Evolutionary conservation across 2,888 invertebrate genomes (phyloP), one percentile per base, ranked within the genome.

Genomic region (Campoplex capitator): DNA sequence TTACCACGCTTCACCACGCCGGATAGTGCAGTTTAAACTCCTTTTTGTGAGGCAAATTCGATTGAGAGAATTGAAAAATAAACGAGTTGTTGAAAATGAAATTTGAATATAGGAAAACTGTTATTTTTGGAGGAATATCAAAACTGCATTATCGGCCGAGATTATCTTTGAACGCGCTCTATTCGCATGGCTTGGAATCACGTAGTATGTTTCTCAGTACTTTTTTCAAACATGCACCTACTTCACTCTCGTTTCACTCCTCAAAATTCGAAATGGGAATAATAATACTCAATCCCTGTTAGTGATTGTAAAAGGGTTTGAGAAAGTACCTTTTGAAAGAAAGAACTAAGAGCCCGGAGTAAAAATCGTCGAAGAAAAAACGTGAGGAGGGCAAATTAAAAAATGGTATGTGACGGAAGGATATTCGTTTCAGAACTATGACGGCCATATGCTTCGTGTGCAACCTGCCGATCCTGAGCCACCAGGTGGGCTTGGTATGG

Each of bases 371-470:
- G 76, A 56, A 18, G 74, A 56, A 62, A 11, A 62, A 42, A 62
- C 16, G 32, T 35, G 9, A n/a, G 32, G 65, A 48, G 13, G 32
- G 11, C 6, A 9, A 18, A 35, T n/a, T 48, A n/a, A 16, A 54
- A 45, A 62, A 42, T 67, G 62, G 51, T 32, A 67, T 11, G 62
- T 77, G 51, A 56, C 62, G 48, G 48, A 38, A 76, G 67, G n/a
- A 75, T 76, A 75, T 67, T 85, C 68, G 71, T 89, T 89, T 56
- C 97, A 98, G 98, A 97, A 98, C 97, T 94, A 98, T 98, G 98
- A 97, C 98, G 94, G 97, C 98, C 95, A 97, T 98, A 96, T 98
- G 98, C 96, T 98, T 98, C 96, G 98, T 98, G 92, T 98, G 98
- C 97, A 98, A 98, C 95, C 96, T 98, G 94, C 98, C 98, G 92